Conservation (phyloP, 2,888 invertebrate species). For the Epsilonema sp. region DNA sequence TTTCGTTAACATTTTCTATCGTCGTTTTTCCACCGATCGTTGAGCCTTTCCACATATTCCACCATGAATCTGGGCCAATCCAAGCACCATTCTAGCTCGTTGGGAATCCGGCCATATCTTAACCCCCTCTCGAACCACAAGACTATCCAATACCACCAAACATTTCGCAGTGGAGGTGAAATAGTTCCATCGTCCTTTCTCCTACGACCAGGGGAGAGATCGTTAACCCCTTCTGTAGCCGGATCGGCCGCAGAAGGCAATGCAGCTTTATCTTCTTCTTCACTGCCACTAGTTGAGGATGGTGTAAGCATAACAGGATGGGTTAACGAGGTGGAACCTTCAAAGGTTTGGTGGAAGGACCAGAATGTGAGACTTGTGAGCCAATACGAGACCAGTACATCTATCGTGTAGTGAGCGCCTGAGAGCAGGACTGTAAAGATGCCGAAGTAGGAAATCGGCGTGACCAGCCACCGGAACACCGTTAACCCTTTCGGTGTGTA, state of each 20-base stretch:
- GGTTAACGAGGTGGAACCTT: no score
- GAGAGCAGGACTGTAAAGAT: constrained; percentile 25
- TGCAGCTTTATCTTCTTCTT: no score
- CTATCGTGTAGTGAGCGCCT: constrained; percentile 27
- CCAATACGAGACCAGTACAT: constrained; percentile 27
- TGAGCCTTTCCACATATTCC: neutral
- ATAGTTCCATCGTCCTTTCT: no score
- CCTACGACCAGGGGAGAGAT: no score
- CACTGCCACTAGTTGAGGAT: no score
- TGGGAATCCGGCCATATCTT: neutral
- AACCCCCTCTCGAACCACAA: neutral
- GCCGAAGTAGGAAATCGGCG: constrained; percentile 24
- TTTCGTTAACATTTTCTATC: no score
- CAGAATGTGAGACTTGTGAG: constrained; percentile 37
- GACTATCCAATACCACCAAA: neutral
- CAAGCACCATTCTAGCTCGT: neutral
- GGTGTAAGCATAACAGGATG: no score
- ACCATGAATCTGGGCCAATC: neutral
- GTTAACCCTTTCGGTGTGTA: constrained; percentile 22
- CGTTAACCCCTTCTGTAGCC: no score
- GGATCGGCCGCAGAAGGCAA: no score
- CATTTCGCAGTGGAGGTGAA: neutral
- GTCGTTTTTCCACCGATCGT: no score
- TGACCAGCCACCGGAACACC: constrained; percentile 15
- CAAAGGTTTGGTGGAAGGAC: constrained; percentile 60